These are phyloP conservation scores for Drosophila biarmipes DNA, from an alignment of 1,140 invertebrate genomes.

Conservation along the genomic window DNA sequence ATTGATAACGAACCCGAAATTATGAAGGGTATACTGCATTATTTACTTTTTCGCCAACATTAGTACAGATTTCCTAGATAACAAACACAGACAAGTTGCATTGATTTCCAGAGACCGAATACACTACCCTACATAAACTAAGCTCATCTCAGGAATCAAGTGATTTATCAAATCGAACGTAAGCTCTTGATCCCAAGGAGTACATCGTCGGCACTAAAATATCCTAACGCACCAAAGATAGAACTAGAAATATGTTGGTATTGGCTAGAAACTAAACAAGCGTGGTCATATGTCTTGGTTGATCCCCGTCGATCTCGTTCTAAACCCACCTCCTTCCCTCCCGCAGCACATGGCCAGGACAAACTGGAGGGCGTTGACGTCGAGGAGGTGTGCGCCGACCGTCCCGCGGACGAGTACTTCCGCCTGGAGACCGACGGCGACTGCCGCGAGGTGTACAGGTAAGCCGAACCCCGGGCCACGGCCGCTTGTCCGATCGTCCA, in stretches of 20 bases:
- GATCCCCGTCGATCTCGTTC: neutral
- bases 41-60: constrained; percentile 1
- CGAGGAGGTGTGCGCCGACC: constrained; percentile 93
- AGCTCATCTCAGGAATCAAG: neutral
- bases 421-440: constrained; percentile 92
- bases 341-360: constrained; percentile 86
- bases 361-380: constrained; percentile 89
- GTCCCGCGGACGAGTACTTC: constrained; percentile 95
- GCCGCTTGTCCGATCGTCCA: constrained; percentile 26
- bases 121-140: neutral
- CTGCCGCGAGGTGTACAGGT: constrained; percentile 96
- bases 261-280: constrained; percentile 1
- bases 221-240: neutral
- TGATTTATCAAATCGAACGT: neutral
- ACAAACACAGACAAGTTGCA: too few relatives aligned
- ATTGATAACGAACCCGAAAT: neutral
- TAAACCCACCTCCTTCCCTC: neutral
- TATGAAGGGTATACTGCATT: neutral
- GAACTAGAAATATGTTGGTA: neutral
- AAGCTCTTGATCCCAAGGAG: neutral
- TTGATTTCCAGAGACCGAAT: neutral
- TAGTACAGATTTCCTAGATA: neutral
- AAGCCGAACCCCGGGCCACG: constrained; percentile 66
- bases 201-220: neutral
- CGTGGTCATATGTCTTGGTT: neutral